Evolutionary conservation across 2,888 invertebrate genomes (phyloP).

Genomic region (Eurytoma adleriae): DNA sequence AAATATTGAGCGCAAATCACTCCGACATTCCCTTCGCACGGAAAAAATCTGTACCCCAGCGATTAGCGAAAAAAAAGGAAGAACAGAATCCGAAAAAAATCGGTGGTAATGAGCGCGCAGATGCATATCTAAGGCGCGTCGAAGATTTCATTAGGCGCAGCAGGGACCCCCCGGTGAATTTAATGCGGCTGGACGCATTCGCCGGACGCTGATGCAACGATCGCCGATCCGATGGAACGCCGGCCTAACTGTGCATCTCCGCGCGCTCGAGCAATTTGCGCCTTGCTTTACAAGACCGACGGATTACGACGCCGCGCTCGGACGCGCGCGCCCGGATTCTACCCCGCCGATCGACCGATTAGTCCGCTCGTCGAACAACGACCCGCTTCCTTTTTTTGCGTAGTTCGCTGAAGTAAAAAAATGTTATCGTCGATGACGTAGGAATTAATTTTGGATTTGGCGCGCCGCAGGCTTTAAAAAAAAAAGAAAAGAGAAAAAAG

Average conservation of each 20-base stretch:
- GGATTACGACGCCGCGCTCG: background rate
- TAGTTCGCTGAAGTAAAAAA: background rate
- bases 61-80: background rate
- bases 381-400: constrained; percentile 3
- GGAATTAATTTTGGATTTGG: too few relatives aligned
- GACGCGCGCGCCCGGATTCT: background rate
- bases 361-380: too few relatives aligned
- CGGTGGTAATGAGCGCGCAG: background rate
- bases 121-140: background rate
- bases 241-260: constrained; percentile 38
- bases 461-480: too few relatives aligned
- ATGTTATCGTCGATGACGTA: background rate
- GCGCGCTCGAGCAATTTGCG: constrained; percentile 16
- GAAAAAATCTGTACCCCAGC: too few relatives aligned
- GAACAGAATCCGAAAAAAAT: background rate
- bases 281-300: constrained; percentile 18
- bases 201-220: constrained; percentile 38
- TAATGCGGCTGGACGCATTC: constrained; percentile 14
- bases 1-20: too few relatives aligned
- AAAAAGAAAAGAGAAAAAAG: too few relatives aligned
- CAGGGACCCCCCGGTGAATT: background rate
- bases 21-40: too few relatives aligned
- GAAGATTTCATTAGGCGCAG: too few relatives aligned
- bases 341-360: too few relatives aligned
- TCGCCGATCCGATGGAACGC: constrained; percentile 38